Base-by-base conservation (phyloP, 2,888 invertebrate genomes). In the Hemithea aestivaria region DNA sequence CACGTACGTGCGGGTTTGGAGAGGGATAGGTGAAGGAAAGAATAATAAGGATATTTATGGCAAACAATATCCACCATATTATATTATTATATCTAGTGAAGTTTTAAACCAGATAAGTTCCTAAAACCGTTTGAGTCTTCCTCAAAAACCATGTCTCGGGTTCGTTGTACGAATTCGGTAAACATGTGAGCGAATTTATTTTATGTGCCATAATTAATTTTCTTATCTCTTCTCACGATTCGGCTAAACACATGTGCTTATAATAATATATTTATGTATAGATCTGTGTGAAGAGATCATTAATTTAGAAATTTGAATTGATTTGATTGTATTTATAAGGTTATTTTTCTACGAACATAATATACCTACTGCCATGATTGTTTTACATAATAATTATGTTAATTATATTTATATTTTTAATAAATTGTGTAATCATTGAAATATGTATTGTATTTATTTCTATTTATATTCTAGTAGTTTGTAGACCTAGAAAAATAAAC, bases 341-440 rank as follows among this genome's bases (percentile, higher is more conserved):
- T 40, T 44, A 44, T 48, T 50, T 45, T 48, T 50, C 35, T 50
- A 49, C 27, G 10, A 42, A 45, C 37, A 27, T 34, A 42, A 36
- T 32, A 35, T 33, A 44, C 41, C 44, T 33, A 44, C 41, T 45
- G 37, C 41, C 45, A 38, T 22, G 12, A 38, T 33, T 36, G 23
- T 37, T 30, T 8, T 27, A 34, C 29, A 37, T 33, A 32, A 30
- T 7, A 6, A 27, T 28, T 62, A 51, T 48, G 50, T 43, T 47
- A 50, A 51, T 56, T 51, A 58, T 55, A 53, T 58, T 56, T 58
- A 45, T 59, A 58, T 60, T 63, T 63, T 56, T 50, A 69, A 63
- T 68, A 68, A 67, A 62, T 48, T 61, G 58, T 61, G 39, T 50
- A 50, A 53, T 56, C 40, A 34, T 30, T 42, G 6, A 16, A 16